A percentile compares a stretch with the other conserved stretches of the same genome.
Conservation (phyloP, 2,888 invertebrate genomes). For the Acheta domesticus region DNA sequence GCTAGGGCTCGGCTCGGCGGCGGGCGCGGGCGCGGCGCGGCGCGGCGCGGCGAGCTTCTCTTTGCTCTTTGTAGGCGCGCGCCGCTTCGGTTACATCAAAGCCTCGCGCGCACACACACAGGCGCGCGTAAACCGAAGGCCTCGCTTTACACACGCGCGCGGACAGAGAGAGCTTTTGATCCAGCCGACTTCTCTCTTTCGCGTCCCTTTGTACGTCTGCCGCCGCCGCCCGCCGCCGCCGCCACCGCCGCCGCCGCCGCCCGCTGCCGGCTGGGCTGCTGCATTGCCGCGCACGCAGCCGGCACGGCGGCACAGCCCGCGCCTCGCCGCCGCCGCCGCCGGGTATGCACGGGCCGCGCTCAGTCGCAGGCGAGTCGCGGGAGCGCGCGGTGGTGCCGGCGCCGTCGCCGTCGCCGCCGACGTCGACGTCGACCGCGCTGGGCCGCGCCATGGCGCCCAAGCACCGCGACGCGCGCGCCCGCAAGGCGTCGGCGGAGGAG, state of each 20-base stretch:
- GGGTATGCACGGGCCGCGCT: constrained; percentile 24
- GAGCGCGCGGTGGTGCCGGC: constrained; percentile 18
- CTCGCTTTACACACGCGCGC: constrained; percentile 20
- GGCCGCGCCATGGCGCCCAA: constrained; percentile 39
- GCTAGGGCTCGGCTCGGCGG: constrained; percentile 49
- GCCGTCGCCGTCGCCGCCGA: background rate
- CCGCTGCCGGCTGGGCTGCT: background rate
- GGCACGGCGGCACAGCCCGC: constrained; percentile 33
- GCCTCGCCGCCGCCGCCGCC: constrained; percentile 20
- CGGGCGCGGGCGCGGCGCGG: constrained; percentile 48
- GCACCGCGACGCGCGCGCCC: background rate
- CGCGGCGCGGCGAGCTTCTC: constrained; percentile 58
- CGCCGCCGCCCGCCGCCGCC: constrained; percentile 3
- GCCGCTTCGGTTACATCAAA: constrained; percentile 32
- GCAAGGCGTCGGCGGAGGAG: background rate
- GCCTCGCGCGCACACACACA: constrained; percentile 21
- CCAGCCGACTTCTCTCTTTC: constrained; percentile 33
- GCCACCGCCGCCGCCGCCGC: background rate
- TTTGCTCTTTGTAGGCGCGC: constrained; percentile 30
- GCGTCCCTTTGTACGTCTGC: constrained; percentile 27
- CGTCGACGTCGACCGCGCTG: background rate
- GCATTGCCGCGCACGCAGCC: constrained; percentile 26
- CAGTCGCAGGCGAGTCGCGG: constrained; percentile 27
- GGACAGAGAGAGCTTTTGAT: constrained; percentile 27
- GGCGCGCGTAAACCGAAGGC: constrained; percentile 22